Conservation (phyloP, 2,888 invertebrate species). For the Allolobophora icterica region DNA sequence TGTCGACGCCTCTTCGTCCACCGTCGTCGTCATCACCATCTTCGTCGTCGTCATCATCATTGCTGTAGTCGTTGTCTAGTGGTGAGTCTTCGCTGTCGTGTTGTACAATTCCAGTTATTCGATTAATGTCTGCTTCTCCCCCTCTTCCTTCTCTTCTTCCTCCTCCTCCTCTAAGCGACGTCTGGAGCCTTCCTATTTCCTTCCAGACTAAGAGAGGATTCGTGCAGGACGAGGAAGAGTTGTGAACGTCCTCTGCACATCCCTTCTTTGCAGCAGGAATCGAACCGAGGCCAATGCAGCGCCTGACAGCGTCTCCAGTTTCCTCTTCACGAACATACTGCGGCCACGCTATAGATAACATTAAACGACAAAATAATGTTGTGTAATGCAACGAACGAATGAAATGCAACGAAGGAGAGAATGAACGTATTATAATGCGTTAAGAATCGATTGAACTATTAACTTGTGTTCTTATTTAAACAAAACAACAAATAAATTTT, state of each 20-base stretch:
- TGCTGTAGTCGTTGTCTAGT: background rate
- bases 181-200: background rate
- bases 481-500: too few relatives aligned
- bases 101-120: background rate
- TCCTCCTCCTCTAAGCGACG: background rate
- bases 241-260: background rate
- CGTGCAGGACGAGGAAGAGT: background rate
- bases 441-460: too few relatives aligned
- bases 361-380: background rate
- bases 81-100: slow-evolving; percentile 11
- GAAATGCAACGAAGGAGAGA: background rate
- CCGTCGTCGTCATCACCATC: background rate
- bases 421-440: too few relatives aligned
- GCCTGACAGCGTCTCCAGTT: background rate
- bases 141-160: background rate
- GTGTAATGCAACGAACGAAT: background rate
- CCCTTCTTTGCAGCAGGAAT: background rate
- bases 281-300: background rate
- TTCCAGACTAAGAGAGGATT: background rate
- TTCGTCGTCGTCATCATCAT: background rate
- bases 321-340: background rate
- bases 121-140: background rate
- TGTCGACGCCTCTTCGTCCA: background rate
- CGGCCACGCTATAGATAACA: background rate
- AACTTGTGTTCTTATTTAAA: too few relatives aligned